Base-by-base conservation (phyloP, 37 sponge, comb jelly and placozoan genomes). In the Aphrocallistes beatrix region DNA sequence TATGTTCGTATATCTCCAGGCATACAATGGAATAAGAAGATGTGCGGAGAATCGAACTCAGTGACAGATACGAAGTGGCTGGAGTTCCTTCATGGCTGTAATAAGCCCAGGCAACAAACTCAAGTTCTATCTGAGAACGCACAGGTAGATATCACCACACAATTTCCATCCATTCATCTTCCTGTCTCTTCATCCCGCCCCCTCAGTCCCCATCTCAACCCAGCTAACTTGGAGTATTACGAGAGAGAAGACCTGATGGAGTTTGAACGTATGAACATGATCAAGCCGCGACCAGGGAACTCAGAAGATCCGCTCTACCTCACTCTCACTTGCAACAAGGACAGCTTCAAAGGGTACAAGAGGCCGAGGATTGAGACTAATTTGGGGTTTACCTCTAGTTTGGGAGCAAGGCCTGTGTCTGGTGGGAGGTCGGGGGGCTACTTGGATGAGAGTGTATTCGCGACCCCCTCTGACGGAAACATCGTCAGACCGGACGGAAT, bases 301-400 rank as follows among this genome's bases (percentile, higher is more conserved):
- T 60, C 75, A 60, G 75, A 60, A 60, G 75, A 60, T 13, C 75
- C 75, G 34, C n/a, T 60, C 75, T 60, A 60, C 34, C 75, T 60
- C 25, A 60, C 75, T 25, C 34, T 60, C 25, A 32, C 75, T 13
- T 60, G 28, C 25, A 60, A 60, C 75, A 60, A 30, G 75, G 75
- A 60, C 75, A 60, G 75, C 75, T 13, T 60, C 75, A 60, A 60
- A 30, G 75, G 75, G 34, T 60, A 60, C 75, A 60, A 60, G 75
- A 3, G 75, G 75, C 75, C 75, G 25, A 19, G 75, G 3, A 60
- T 60, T 30, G 75, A 60, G 10, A 3, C 75, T 60, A 32, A 6
- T 60, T n/a, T n/a, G n/a, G n/a, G n/a, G n/a, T n/a, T n/a, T n/a
- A 32, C 75, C 34, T 25, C 28, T 30, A 28, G 75, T 30, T 3